These are phyloP conservation scores for Dolichomitus sp. DNA, from an alignment of 2,888 invertebrate genomes.

Conservation along the genomic window DNA sequence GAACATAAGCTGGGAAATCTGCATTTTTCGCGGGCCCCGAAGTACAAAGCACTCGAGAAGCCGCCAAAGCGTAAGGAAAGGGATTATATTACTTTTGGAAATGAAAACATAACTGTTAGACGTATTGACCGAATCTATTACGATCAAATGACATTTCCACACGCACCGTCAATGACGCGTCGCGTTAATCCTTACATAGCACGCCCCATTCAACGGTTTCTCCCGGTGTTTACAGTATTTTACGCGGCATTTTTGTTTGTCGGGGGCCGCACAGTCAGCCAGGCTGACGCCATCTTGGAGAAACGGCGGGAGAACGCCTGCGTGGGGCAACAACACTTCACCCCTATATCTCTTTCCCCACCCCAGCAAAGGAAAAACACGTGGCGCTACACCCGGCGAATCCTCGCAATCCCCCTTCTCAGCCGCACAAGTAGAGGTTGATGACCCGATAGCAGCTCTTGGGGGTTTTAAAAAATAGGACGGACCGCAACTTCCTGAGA, in stretches of 20 bases:
- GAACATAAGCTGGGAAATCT: slow-evolving; percentile 78
- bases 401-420: slow-evolving; percentile 10
- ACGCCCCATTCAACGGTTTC: slow-evolving; percentile 5
- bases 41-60: background rate
- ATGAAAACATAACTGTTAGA: background rate
- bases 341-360: background rate
- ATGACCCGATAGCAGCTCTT: slow-evolving; percentile 6
- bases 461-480: background rate
- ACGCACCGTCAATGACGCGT: slow-evolving; percentile 21
- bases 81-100: background rate
- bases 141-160: slow-evolving; percentile 3
- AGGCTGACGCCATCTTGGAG: slow-evolving; percentile 50
- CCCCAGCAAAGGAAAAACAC: background rate
- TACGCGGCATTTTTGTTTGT: slow-evolving; percentile 61
- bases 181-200: slow-evolving; percentile 1
- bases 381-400: slow-evolving; percentile 35
- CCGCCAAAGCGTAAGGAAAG: slow-evolving; percentile 13
- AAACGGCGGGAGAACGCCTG: slow-evolving; percentile 52
- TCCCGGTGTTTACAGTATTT: slow-evolving; percentile 49
- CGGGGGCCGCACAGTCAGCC: slow-evolving; percentile 26
- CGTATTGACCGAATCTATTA: background rate
- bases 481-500: slow-evolving; percentile 6
- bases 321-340: slow-evolving; percentile 14
- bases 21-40: slow-evolving; percentile 73
- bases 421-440: slow-evolving; percentile 10